Evolutionary conservation across 2,113 vertebrate genomes (phyloP).

Genomic region (Melanocharis versteri): DNA sequence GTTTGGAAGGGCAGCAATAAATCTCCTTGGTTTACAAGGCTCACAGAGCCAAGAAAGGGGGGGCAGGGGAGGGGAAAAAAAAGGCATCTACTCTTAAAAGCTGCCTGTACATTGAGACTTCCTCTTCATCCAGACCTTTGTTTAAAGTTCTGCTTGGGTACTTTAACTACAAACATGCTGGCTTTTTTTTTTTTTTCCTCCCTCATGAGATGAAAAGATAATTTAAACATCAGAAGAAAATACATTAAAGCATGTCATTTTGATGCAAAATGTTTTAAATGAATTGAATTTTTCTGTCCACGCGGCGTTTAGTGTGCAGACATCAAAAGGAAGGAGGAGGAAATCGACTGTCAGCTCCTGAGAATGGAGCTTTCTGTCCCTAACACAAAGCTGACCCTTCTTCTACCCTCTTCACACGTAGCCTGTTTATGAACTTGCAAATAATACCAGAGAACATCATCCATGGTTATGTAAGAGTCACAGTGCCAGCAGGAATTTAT

Average conservation of each 20-base stretch:
- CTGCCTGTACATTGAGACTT: neutral
- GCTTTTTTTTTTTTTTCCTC: neutral
- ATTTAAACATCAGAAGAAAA: conserved; percentile 52
- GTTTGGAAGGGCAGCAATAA: conserved; percentile 44
- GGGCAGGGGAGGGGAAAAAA: rapidly evolving
- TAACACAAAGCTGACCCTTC: conserved; percentile 17
- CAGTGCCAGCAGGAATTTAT: neutral
- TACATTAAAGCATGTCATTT: conserved; percentile 62
- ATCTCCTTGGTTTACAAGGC: conserved; percentile 22
- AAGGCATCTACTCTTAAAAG: neutral
- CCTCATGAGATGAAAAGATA: conserved; percentile 27
- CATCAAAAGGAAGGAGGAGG: conserved; percentile 53
- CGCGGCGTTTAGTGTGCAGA: neutral
- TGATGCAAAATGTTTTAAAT: conserved; percentile 61
- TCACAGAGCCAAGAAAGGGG: neutral
- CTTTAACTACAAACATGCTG: conserved; percentile 32
- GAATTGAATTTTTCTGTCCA: conserved; percentile 41
- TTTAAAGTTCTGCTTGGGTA: conserved; percentile 28
- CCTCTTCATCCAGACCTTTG: neutral
- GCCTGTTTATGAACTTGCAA: neutral
- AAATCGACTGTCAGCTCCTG: conserved; percentile 12
- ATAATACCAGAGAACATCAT: neutral
- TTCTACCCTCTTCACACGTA: neutral
- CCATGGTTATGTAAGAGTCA: neutral
- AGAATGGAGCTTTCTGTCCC: conserved; percentile 6